These are phyloP conservation scores for Allacma fusca DNA, from an alignment of 2,888 invertebrate genomes.

Conservation along the genomic window DNA sequence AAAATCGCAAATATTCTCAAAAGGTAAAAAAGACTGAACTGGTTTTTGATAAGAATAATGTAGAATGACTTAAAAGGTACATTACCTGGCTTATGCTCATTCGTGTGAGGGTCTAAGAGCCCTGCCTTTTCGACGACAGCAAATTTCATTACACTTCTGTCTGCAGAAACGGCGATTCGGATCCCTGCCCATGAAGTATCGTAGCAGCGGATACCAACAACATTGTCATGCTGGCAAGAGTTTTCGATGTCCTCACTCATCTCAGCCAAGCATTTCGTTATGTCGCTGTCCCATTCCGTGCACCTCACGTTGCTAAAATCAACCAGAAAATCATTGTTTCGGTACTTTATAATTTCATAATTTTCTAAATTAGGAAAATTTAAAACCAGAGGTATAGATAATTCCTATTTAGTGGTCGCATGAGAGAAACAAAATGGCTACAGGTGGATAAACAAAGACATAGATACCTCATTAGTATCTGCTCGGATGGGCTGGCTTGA, in stretches of 20 bases:
- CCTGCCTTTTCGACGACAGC: constrained; percentile 92
- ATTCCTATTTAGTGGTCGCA: too few species aligned
- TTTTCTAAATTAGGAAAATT: too few species aligned
- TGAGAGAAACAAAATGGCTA: too few species aligned
- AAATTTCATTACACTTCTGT: constrained; percentile 85
- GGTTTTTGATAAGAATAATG: too few species aligned
- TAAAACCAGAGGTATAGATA: too few species aligned
- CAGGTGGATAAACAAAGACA: too few species aligned
- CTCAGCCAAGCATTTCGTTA: constrained; percentile 87
- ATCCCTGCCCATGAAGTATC: constrained; percentile 94
- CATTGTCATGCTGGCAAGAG: constrained; percentile 83
- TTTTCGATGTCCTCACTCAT: constrained; percentile 80
- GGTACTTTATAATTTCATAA: too few species aligned
- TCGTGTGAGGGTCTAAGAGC: constrained; percentile 72
- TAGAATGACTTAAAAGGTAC: too few species aligned
- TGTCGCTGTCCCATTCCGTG: constrained; percentile 86
- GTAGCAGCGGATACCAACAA: constrained; percentile 88
- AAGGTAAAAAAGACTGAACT: too few species aligned
- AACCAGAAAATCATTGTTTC: too few species aligned
- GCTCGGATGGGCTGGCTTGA: constrained; percentile 77
- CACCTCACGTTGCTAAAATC: constrained; percentile 83
- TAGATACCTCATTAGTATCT: constrained; percentile 75
- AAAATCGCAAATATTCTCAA: too few species aligned
- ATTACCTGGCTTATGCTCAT: constrained; percentile 78
- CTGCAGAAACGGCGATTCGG: constrained; percentile 86